Percentiles rank a stretch among this genome's conserved stretches.
Conservation (phyloP, 1,140 invertebrate genomes). For the Tenebrio molitor region DNA sequence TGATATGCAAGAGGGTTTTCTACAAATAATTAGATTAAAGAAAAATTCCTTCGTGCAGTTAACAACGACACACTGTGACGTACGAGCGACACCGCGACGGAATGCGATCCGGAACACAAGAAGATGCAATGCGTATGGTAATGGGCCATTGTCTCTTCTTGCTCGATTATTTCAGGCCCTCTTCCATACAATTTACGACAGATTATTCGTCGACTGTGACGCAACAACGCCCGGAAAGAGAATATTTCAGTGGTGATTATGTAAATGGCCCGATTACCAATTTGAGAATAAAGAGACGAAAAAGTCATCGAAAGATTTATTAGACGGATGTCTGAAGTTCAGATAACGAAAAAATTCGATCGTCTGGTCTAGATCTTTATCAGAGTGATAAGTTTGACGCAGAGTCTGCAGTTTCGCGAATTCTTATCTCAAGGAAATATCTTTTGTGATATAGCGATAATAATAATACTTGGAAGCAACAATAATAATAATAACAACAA, state of each 20-base stretch:
- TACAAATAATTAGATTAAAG: conserved; percentile 31
- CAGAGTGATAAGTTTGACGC: no score
- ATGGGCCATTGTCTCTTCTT: conserved; percentile 44
- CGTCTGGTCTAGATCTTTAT: not conserved
- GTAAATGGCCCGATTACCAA: conserved; percentile 2
- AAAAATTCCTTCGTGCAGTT: conserved; percentile 1
- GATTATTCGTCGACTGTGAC: no score
- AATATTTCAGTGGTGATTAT: conserved; percentile 2
- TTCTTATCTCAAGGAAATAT: no score
- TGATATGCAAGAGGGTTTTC: no score
- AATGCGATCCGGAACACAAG: conserved; percentile 30
- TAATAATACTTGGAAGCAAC: no score
- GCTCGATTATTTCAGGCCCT: conserved; percentile 41
- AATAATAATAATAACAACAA: no score
- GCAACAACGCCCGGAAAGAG: conserved; percentile 2
- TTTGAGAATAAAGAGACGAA: not conserved
- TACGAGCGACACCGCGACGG: conserved; percentile 31
- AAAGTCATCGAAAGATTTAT: not conserved
- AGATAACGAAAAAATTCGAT: not conserved
- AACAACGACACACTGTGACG: conserved; percentile 10
- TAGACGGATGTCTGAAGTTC: not conserved
- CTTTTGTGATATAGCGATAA: no score
- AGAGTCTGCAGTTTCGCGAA: no score
- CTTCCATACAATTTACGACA: conserved; percentile 23
- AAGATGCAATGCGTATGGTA: conserved; percentile 45